Conservation (phyloP, 2,113 vertebrate genomes). For the Dipodomys ordii region DNA sequence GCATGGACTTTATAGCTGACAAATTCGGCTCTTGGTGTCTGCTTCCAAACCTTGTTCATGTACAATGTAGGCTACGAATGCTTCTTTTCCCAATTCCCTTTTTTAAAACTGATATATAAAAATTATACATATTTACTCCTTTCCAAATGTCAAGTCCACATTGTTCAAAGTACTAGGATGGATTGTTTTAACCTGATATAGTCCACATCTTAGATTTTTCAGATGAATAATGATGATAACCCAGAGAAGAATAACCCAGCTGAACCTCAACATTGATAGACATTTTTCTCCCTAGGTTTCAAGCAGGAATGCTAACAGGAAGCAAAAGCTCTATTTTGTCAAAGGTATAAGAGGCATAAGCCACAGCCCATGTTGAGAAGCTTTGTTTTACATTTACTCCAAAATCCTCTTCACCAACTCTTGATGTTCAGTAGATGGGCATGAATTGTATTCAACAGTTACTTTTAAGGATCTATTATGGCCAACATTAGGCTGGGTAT, state of each 20-base stretch:
- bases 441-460: background rate
- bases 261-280: background rate
- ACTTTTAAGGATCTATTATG: background rate
- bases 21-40: background rate
- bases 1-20: background rate
- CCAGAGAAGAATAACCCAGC: background rate
- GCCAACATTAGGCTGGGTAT: background rate
- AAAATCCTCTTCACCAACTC: background rate
- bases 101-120: background rate
- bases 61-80: background rate
- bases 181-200: background rate
- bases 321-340: background rate
- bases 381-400: background rate
- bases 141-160: background rate
- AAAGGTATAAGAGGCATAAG: background rate
- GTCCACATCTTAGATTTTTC: background rate
- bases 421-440: background rate
- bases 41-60: background rate
- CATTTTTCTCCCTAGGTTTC: background rate
- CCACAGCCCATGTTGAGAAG: background rate
- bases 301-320: background rate
- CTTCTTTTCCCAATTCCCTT: background rate
- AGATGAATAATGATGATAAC: constrained; percentile 14
- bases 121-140: background rate
- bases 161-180: background rate